phyloP scores from a whole-genome alignment of 2,888 invertebrate genomes.

The Polietes domitor region DNA sequence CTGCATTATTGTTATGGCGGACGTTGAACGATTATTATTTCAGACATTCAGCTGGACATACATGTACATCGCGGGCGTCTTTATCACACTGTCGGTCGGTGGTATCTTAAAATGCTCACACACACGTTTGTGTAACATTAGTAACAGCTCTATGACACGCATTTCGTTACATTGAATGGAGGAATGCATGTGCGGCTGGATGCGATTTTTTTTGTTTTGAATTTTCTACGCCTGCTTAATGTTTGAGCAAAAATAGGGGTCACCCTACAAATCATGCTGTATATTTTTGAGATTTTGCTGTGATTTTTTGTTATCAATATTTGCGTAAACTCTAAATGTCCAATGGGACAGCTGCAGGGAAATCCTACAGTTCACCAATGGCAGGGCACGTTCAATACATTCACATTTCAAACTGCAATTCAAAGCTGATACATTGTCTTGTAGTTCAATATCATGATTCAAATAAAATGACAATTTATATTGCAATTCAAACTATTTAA shows the following conservation, averaged over 20 bases:
- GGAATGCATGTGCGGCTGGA: background rate
- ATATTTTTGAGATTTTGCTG: background rate
- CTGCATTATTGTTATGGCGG: constrained; percentile 57
- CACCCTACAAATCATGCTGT: background rate
- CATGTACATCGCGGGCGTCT: background rate
- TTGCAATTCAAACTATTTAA: no score
- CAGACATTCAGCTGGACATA: constrained; percentile 23
- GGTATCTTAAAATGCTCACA: constrained; percentile 6
- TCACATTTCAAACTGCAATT: no score
- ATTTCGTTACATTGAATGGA: no score
- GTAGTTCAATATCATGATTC: no score
- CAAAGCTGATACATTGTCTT: no score
- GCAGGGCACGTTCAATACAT: no score
- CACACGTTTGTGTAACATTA: constrained; percentile 23
- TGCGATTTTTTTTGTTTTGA: constrained; percentile 36
- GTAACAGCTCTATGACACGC: no score
- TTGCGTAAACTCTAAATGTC: background rate
- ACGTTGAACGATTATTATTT: background rate
- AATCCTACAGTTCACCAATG: no score
- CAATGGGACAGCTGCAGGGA: no score
- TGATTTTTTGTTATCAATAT: background rate
- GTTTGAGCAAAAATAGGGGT: constrained; percentile 31
- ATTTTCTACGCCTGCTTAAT: constrained; percentile 56
- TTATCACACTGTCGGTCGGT: constrained; percentile 40
- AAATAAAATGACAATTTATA: no score